Evolutionary conservation across 1,140 invertebrate species (phyloP), one percentile per base, ranked within the genome.

Genomic region (Drosophila pachea): DNA sequence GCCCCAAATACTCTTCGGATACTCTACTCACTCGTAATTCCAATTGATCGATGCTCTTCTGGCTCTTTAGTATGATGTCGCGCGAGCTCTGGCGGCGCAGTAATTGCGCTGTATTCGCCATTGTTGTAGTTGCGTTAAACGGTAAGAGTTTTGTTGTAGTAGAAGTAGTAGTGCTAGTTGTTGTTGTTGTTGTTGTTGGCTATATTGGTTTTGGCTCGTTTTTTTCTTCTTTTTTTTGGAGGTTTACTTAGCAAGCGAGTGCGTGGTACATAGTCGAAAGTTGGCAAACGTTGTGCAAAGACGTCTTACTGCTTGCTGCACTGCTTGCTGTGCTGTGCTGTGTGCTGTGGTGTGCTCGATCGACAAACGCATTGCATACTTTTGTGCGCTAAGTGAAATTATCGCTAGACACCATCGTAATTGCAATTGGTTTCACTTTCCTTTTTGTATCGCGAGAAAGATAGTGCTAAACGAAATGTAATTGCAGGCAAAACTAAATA

Each of bases 91-190:
- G 95, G 59, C 95, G 92, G 42, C 95, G 92, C 68, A 96, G 94
- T 76, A 97, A 91, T 90, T 97, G 95, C 58, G 95, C 95, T 68
- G 95, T 95, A 90, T 97, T 97, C 73, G 95, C 95, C 95, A 97
- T 97, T 36, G 42, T 52, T 4, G 53, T 16, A 12, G 16, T 11
- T 40, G 35, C 6, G 48, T 48, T 49, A 45, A 67, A 60, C 55
- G 14, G 32, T 66, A 60, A 67, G 36, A 67, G 31, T 60, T 36
- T 35, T 59, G 14, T 38, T 70, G 12, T 32, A 43, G 38, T 74
- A 22, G 22, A 2, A 22, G 22, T 22, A 2, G 22, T 3, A 22
- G 22, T 22, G 22, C 1, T 22, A 22, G 22, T 22, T 2, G 22
- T 71, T 29, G 5, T 32, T 40, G 8, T 47, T 47, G 32, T 36